These are phyloP conservation scores for Apodemus sylvaticus DNA, from an alignment of 2,113 vertebrate genomes.

Conservation along the genomic window DNA sequence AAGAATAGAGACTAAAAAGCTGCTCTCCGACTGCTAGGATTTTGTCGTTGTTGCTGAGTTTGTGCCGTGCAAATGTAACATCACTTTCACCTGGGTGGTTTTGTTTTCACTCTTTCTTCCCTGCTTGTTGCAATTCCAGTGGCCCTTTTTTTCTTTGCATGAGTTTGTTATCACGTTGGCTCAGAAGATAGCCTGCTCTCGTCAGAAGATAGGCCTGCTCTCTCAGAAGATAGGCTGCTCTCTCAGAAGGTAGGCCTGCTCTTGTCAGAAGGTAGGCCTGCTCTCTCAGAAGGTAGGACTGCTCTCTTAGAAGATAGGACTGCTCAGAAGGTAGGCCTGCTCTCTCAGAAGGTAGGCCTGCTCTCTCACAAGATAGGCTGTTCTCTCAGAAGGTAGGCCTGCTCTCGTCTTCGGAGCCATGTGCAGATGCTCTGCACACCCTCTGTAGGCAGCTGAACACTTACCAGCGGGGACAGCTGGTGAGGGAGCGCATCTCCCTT, in stretches of 20 bases:
- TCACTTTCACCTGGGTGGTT: background rate
- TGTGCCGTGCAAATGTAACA: background rate
- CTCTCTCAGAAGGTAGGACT: too few relatives aligned
- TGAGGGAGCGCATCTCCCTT: background rate
- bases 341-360: too few relatives aligned
- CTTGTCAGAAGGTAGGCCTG: too few relatives aligned
- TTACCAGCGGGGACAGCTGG: background rate
- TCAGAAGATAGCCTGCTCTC: background rate
- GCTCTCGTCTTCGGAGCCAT: background rate
- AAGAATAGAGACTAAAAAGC: background rate
- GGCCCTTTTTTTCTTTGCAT: background rate
- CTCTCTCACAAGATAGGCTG: too few relatives aligned
- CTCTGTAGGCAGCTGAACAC: background rate
- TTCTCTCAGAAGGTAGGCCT: background rate
- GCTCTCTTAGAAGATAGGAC: too few relatives aligned
- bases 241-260: too few relatives aligned
- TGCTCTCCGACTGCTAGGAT: background rate
- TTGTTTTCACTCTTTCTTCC: background rate
- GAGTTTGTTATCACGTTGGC: background rate
- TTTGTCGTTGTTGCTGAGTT: background rate
- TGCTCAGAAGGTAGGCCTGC: too few relatives aligned
- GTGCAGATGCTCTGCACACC: too few relatives aligned
- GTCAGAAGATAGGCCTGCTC: too few relatives aligned
- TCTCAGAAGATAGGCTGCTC: too few relatives aligned
- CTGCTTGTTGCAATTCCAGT: background rate